Conservation (phyloP, 2,888 invertebrate species). For the Willowsia nigromaculata region DNA sequence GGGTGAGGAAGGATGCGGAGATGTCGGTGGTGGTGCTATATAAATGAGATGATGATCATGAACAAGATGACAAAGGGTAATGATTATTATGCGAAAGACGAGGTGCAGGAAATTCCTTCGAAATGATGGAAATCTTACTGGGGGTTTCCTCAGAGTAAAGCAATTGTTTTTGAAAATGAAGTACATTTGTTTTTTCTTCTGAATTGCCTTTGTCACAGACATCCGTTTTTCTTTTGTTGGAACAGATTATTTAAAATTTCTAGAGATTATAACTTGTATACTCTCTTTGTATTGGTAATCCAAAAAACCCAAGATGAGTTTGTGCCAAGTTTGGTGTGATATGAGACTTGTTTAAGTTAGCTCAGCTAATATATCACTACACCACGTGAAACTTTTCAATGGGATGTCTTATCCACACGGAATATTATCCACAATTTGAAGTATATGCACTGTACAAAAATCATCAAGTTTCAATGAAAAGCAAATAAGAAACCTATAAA, state of each 20-base stretch:
- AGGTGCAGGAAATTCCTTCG: neutral
- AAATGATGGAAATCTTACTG: neutral
- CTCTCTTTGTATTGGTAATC: too few species aligned
- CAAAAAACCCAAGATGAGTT: neutral
- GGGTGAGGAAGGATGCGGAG: neutral
- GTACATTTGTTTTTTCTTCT: neutral
- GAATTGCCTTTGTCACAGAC: neutral
- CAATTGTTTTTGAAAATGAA: slow-evolving; percentile 9
- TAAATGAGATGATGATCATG: neutral
- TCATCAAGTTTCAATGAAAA: too few species aligned
- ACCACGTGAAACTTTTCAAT: neutral
- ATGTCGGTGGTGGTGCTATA: neutral
- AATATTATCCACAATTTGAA: too few species aligned
- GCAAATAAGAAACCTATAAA: too few species aligned
- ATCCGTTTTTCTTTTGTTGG: too few species aligned
- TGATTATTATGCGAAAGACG: slow-evolving; percentile 33
- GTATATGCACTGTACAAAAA: too few species aligned
- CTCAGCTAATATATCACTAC: too few species aligned
- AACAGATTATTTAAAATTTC: too few species aligned
- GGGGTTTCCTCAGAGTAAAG: neutral
- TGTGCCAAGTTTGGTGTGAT: neutral
- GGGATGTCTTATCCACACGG: neutral
- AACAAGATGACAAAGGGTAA: neutral
- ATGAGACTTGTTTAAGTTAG: neutral
- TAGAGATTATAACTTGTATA: too few species aligned